Evolutionary conservation across 2,113 vertebrate species (phyloP).

Genomic region (Empidonax alnorum): DNA sequence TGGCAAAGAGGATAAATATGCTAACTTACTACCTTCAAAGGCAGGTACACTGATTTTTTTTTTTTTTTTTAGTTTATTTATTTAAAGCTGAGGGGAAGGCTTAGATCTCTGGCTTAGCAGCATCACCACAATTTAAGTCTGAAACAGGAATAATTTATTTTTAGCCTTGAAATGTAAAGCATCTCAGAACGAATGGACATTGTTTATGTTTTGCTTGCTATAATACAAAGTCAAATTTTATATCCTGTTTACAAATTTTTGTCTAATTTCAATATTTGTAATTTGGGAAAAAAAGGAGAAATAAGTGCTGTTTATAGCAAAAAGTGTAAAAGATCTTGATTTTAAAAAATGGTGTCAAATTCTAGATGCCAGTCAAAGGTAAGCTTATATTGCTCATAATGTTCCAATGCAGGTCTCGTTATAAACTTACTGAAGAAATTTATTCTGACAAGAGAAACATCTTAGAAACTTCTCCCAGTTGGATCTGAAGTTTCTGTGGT

Average conservation of each 20-base stretch:
- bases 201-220: neutral
- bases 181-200: neutral
- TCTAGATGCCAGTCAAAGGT: constrained; percentile 1
- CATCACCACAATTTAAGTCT: neutral
- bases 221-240: neutral
- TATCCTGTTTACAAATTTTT: neutral
- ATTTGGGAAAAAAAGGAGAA: neutral
- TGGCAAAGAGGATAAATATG: neutral
- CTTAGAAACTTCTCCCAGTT: constrained; percentile 44
- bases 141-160: neutral
- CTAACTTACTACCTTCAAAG: neutral
- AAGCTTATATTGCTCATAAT: neutral
- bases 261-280: neutral
- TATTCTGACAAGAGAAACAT: constrained; percentile 14
- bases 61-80: accelerated
- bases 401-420: neutral
- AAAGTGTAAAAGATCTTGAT: neutral
- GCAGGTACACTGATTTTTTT: neutral
- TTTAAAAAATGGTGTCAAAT: neutral
- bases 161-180: neutral
- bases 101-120: neutral
- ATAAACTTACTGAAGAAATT: constrained; percentile 35
- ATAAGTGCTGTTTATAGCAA: neutral
- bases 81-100: neutral
- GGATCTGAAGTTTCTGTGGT: neutral